These are phyloP conservation scores for Morinoia aosen DNA, from an alignment of 2,888 invertebrate genomes.

Conservation along the genomic window DNA sequence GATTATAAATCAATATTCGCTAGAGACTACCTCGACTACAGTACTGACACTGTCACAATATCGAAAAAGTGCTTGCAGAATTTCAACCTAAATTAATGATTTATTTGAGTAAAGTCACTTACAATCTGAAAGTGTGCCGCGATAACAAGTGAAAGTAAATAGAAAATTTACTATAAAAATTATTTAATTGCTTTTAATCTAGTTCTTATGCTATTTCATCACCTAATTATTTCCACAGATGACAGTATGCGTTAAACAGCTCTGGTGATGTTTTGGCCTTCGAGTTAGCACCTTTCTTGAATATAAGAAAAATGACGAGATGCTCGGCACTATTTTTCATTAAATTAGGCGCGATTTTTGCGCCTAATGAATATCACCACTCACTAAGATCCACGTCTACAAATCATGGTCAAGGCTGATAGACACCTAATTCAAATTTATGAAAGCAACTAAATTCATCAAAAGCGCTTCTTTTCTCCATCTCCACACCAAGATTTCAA, in stretches of 20 bases:
- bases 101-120: too few relatives aligned
- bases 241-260: not conserved
- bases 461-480: not conserved
- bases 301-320: not conserved
- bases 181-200: not conserved
- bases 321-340: not conserved
- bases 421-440: not conserved
- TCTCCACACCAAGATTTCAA: not conserved
- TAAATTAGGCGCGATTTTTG: not conserved
- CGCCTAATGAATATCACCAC: not conserved
- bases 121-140: too few relatives aligned
- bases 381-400: not conserved
- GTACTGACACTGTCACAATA: too few relatives aligned
- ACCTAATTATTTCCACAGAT: not conserved
- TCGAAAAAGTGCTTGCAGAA: too few relatives aligned
- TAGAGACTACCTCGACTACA: not conserved
- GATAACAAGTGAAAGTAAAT: too few relatives aligned
- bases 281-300: not conserved
- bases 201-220: not conserved
- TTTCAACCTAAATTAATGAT: too few relatives aligned
- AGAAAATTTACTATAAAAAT: too few relatives aligned
- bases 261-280: too few relatives aligned
- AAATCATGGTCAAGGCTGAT: not conserved
- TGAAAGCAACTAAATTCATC: not conserved
- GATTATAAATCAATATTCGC: not conserved